These are phyloP conservation scores for Dryobota labecula DNA, from an alignment of 2,888 invertebrate species.

Conservation along the genomic window DNA sequence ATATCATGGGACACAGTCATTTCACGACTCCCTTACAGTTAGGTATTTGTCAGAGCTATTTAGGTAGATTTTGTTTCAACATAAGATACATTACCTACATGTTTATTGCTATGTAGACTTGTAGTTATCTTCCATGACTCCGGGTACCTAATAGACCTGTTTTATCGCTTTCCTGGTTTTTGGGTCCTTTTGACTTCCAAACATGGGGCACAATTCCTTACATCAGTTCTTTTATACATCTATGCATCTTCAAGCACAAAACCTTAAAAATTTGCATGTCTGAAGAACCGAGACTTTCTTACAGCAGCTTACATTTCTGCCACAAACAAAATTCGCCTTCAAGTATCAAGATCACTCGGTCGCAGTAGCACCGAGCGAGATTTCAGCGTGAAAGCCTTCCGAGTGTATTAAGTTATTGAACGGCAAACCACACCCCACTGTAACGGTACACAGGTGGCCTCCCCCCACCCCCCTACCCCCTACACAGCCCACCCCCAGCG, in stretches of 20 bases:
- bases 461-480: conserved; percentile 64
- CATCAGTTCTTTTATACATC: not conserved
- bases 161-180: not conserved
- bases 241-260: not conserved
- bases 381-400: conserved; percentile 90
- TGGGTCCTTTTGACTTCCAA: not conserved
- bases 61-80: conserved; percentile 6
- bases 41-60: conserved; percentile 18
- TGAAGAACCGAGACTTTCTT: not conserved
- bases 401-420: conserved; percentile 91
- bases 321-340: conserved; percentile 9
- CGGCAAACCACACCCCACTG: conserved; percentile 91
- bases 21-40: conserved; percentile 12
- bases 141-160: not conserved
- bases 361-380: conserved; percentile 81
- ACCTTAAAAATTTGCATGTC: not conserved
- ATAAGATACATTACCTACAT: not conserved
- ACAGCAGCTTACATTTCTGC: not conserved
- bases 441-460: conserved; percentile 84
- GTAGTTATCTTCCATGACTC: not conserved
- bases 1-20: conserved; percentile 15
- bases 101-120: not conserved
- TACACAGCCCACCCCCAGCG: conserved; percentile 63
- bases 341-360: conserved; percentile 75
- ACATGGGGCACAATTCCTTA: not conserved